Conservation (phyloP, 2,113 vertebrate species). For the Grammatotria lemairii region DNA sequence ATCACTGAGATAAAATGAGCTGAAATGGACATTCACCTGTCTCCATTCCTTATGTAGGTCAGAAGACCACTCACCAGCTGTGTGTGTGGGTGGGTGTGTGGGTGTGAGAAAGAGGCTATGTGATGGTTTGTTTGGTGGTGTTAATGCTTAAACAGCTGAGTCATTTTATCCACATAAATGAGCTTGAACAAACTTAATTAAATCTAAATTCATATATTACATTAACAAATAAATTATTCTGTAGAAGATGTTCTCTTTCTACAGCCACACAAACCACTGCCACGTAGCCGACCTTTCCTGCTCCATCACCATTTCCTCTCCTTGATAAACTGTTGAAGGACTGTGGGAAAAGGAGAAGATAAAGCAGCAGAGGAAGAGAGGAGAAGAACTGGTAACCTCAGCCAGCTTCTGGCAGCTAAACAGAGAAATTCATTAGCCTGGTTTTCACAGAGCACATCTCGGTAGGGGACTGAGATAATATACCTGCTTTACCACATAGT, state of each 20-base stretch:
- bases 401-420: constrained; percentile 1
- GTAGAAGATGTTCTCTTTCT: neutral
- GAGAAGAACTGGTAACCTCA: neutral
- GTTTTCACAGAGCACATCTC: constrained; percentile 3
- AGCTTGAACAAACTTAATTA: neutral
- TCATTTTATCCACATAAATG: neutral
- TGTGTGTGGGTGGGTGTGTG: neutral
- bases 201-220: neutral
- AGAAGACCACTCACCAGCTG: neutral
- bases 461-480: neutral
- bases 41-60: constrained; percentile 26
- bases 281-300: neutral
- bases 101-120: neutral
- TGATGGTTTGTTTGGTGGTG: neutral
- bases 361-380: neutral
- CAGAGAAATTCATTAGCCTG: constrained; percentile 29
- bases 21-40: constrained; percentile 6
- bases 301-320: neutral
- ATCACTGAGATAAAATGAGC: neutral
- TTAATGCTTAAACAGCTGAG: neutral
- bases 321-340: neutral
- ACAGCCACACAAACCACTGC: neutral
- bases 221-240: neutral
- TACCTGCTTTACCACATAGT: neutral
- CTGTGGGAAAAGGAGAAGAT: neutral